Conservation (phyloP, 2,888 invertebrate species). For the Alloscopus bannaensis region DNA sequence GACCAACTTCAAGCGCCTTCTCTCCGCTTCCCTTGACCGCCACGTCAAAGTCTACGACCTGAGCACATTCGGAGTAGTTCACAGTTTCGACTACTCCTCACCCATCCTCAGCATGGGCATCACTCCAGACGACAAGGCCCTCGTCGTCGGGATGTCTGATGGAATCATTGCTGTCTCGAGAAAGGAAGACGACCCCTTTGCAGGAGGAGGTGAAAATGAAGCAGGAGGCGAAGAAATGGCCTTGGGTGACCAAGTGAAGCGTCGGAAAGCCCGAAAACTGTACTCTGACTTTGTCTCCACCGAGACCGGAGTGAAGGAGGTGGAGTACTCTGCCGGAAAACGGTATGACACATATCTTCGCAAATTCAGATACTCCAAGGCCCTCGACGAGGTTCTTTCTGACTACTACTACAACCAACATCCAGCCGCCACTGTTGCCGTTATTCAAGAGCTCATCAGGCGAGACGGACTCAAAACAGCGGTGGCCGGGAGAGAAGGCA, state of each 20-base stretch:
- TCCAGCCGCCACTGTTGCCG: constrained; percentile 87
- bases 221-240: constrained; percentile 53
- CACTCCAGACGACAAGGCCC: constrained; percentile 83
- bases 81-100: constrained; percentile 93
- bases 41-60: constrained; percentile 96
- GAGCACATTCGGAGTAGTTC: constrained; percentile 88
- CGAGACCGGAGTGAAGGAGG: constrained; percentile 67
- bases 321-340: constrained; percentile 60
- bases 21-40: constrained; percentile 94
- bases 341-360: constrained; percentile 84
- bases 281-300: constrained; percentile 70
- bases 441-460: constrained; percentile 90
- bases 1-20: constrained; percentile 87
- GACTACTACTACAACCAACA: constrained; percentile 80
- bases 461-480: constrained; percentile 87
- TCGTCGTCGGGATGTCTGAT: constrained; percentile 95
- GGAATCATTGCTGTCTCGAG: constrained; percentile 92
- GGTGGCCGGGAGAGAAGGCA: constrained; percentile 83
- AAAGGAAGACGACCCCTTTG: constrained; percentile 75
- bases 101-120: constrained; percentile 88
- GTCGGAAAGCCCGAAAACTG: constrained; percentile 48
- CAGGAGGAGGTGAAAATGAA: constrained; percentile 74
- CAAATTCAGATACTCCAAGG: constrained; percentile 88
- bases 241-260: constrained; percentile 14
- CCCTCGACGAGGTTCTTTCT: constrained; percentile 83